Base-by-base conservation (phyloP, 2,797 vertebrate species). In the Australoheros facetus region DNA sequence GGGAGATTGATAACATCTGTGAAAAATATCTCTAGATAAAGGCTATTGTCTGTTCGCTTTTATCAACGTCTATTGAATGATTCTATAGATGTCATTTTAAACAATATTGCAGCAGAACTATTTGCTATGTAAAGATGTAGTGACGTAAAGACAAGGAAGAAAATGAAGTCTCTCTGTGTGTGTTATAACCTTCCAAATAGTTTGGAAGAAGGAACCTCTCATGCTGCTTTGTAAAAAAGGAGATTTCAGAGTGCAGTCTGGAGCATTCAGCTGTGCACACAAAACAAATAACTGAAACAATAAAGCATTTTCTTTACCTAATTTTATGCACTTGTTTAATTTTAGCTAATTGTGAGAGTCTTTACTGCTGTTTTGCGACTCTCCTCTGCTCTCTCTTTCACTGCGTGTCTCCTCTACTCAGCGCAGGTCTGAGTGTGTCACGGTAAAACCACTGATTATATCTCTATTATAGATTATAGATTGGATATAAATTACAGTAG, bases 1-100 rank as follows among this genome's bases (percentile, higher is more conserved):
- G 59, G 69, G 71, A 86, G 78, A 85, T 81, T 88, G 82, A 89
- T 89, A 84, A 83, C 21, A 71, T 73, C 73, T 58, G 58, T 64
- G 60, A 81, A 81, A 89, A 79, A 90, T 54, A 77, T 32, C 58
- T 82, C 42, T 5, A 53, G 37, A 84, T 74, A 69, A 77, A 66
- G 78, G 79, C 8, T 1, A 60, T 45, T 82, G 54, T 83, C 17
- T 59, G 69, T 75, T 62, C 17, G 60, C 45, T 74, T 84, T 64
- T 9, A 71, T 69, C n/a, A 39, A 2, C 30, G 23, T 45, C 21
- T 37, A 58, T 39, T 30, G 64, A 69, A 30, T 30, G 26, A 69
- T 17, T 51, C 64, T 69, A 26, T 51, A 51, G 28, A 19, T 26
- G 48, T 30, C 19, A 51, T 69, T 48, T 1, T 69, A 69, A 69